Evolutionary conservation across 2,888 invertebrate species (phyloP).

Genomic region (Morpho achilles): DNA sequence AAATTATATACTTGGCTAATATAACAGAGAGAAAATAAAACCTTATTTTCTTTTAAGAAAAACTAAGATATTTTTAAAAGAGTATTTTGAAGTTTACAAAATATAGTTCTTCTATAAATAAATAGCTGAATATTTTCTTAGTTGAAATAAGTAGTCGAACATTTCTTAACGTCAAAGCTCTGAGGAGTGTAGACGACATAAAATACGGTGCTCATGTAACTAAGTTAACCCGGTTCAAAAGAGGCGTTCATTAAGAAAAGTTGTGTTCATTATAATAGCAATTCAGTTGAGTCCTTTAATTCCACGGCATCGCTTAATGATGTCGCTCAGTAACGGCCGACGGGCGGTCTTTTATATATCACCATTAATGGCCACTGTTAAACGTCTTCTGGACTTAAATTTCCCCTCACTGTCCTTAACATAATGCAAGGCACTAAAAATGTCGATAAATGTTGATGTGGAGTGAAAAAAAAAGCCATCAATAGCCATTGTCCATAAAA

Average conservation of each 20-base stretch:
- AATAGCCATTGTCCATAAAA: neutral
- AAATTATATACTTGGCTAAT: too few species aligned
- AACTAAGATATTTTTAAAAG: too few species aligned
- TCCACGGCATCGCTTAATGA: conserved; percentile 14
- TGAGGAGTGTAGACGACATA: too few species aligned
- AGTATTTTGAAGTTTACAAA: too few species aligned
- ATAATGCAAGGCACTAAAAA: neutral
- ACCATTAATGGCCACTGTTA: conserved; percentile 12
- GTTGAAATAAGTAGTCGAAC: too few species aligned
- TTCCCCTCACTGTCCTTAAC: neutral
- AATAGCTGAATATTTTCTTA: too few species aligned
- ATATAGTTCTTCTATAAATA: too few species aligned
- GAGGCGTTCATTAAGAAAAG: conserved; percentile 11
- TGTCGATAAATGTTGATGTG: neutral
- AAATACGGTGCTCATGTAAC: neutral
- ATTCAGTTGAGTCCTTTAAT: conserved; percentile 18
- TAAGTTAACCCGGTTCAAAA: neutral
- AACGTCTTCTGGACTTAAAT: conserved; percentile 4
- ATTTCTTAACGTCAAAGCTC: too few species aligned
- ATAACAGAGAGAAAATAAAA: too few species aligned
- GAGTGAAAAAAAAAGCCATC: neutral
- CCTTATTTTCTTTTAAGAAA: too few species aligned
- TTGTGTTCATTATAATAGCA: conserved; percentile 15
- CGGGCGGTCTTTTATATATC: conserved; percentile 12
- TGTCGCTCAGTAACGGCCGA: conserved; percentile 3